Conservation (phyloP, 2,113 vertebrate genomes). For the Xiphias gladius region DNA sequence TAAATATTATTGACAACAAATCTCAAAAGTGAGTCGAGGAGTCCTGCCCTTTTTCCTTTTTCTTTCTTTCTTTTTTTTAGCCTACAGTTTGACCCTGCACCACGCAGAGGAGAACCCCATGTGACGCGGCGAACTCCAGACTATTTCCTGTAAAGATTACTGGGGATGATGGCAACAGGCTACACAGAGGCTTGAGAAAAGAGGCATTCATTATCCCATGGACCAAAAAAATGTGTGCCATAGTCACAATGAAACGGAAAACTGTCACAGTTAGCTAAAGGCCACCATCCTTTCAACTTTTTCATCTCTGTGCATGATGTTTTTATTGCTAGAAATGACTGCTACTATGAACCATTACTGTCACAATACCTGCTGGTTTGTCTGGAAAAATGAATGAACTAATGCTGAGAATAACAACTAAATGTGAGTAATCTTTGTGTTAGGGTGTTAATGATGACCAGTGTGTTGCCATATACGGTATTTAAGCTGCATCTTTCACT, state of each 20-base stretch:
- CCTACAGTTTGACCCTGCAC: conserved; percentile 98
- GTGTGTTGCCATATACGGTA: conserved; percentile 86
- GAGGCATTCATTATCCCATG: conserved; percentile 84
- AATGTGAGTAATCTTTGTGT: conserved; percentile 58
- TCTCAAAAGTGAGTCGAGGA: neutral
- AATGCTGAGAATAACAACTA: conserved; percentile 86
- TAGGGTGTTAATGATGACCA: conserved; percentile 66
- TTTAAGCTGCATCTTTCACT: conserved; percentile 88
- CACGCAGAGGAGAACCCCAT: conserved; percentile 95
- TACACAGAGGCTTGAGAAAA: conserved; percentile 44
- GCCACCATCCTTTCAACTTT: conserved; percentile 86
- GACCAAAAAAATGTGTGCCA: conserved; percentile 95
- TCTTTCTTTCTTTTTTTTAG: conserved; percentile 73
- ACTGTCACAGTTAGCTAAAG: conserved; percentile 85
- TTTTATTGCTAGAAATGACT: conserved; percentile 79
- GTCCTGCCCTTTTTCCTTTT: conserved; percentile 5
- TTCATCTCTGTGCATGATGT: conserved; percentile 90
- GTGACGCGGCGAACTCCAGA: conserved; percentile 89
- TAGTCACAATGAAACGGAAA: conserved; percentile 83
- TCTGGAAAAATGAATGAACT: conserved; percentile 83
- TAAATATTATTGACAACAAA: neutral
- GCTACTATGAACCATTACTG: conserved; percentile 82
- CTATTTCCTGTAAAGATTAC: conserved; percentile 94
- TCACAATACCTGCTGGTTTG: conserved; percentile 90
- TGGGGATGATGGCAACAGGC: conserved; percentile 44